These are phyloP conservation scores for Taenioides sp. DNA, from an alignment of 2,797 vertebrate genomes.

Conservation along the genomic window DNA sequence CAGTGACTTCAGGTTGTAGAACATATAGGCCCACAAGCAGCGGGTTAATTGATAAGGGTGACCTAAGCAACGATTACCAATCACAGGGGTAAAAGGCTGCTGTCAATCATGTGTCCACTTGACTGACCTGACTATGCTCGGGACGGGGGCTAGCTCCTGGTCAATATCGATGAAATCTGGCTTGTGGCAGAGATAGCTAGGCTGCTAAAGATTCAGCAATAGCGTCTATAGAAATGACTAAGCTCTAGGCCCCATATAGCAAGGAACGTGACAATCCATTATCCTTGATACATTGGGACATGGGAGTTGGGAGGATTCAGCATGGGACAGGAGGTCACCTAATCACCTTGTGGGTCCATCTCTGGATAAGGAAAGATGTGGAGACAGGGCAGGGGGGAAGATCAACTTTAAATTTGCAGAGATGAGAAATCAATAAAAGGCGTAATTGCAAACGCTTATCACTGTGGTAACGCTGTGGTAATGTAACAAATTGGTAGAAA, in stretches of 20 bases:
- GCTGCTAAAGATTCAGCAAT: constrained; percentile 51
- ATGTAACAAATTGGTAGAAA: constrained; percentile 87
- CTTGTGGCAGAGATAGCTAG: constrained; percentile 36
- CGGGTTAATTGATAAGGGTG: constrained; percentile 71
- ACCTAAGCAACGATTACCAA: constrained; percentile 72
- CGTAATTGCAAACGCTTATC: constrained; percentile 98
- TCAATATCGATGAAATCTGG: constrained; percentile 74
- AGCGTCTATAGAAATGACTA: constrained; percentile 62
- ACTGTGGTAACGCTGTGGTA: constrained; percentile 74
- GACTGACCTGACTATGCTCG: constrained; percentile 55
- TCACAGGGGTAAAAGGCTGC: constrained; percentile 61
- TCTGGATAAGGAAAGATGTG: constrained; percentile 54
- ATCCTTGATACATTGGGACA: constrained; percentile 84
- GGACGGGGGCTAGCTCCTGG: constrained; percentile 31
- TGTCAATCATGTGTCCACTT: constrained; percentile 73
- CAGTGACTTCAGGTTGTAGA: constrained; percentile 44
- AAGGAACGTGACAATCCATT: constrained; percentile 71
- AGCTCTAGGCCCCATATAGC: constrained; percentile 35
- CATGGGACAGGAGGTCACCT: constrained; percentile 81
- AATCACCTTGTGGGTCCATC: constrained; percentile 82
- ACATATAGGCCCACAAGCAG: constrained; percentile 43
- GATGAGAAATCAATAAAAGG: constrained; percentile 98
- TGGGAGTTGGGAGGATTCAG: constrained; percentile 85
- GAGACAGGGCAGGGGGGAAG: constrained; percentile 48
- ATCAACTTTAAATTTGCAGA: constrained; percentile 91